A percentile compares a stretch with the other conserved stretches of the same genome.
These are phyloP conservation scores for Dicaeum eximium DNA, from an alignment of 2,113 vertebrate species.

Conservation along the genomic window DNA sequence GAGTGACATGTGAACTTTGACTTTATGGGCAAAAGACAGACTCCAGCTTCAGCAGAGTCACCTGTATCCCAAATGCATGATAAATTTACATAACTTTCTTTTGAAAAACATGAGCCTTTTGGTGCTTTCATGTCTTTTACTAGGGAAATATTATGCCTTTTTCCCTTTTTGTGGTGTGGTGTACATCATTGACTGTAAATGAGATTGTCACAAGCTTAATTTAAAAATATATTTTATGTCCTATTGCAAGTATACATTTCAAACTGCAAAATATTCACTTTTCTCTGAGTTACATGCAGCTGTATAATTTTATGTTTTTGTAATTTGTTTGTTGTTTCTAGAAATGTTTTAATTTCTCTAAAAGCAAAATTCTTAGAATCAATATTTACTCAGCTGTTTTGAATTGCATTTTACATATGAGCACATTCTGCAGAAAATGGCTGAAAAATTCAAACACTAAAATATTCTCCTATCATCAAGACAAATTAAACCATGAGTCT, in stretches of 20 bases:
- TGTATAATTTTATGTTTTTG: not conserved
- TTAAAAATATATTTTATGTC: not conserved
- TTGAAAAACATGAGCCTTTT: not conserved
- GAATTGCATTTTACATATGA: not conserved
- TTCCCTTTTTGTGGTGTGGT: not conserved
- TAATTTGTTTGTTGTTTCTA: not conserved
- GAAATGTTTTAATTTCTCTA: not conserved
- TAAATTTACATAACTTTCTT: not conserved
- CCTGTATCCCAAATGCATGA: not conserved
- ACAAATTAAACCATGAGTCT: not conserved
- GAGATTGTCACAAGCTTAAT: not conserved
- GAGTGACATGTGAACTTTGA: slow-evolving; percentile 46
- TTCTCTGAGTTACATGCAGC: not conserved
- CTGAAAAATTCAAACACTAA: not conserved
- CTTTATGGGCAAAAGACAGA: not conserved
- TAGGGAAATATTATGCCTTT: not conserved
- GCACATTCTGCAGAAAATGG: not conserved
- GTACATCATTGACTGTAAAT: not conserved
- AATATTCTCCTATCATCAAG: not conserved
- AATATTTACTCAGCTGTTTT: not conserved
- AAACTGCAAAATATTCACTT: not conserved
- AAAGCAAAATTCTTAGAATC: not conserved
- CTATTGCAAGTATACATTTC: not conserved
- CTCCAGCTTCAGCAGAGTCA: not conserved
- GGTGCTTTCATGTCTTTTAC: not conserved